Percentiles rank a stretch among this genome's conserved stretches.
These are phyloP conservation scores for Brachyrhaphis roseni DNA, from an alignment of 2,797 vertebrate genomes.

Conservation along the genomic window DNA sequence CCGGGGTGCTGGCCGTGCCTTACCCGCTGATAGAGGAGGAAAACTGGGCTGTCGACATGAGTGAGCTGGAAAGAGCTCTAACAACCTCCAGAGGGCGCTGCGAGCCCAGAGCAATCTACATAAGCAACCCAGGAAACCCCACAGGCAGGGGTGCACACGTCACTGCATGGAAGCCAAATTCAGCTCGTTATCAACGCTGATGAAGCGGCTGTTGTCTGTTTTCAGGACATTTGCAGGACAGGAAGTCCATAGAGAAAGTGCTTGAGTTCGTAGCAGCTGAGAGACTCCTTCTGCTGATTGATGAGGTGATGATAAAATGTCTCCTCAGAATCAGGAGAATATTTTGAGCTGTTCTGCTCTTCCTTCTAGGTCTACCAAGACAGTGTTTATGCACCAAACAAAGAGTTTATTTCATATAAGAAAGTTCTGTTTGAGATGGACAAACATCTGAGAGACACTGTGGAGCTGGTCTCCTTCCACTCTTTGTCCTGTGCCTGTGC, in stretches of 20 bases:
- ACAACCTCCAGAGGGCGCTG: constrained; percentile 43
- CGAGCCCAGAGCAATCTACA: constrained; percentile 71
- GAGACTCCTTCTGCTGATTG: constrained; percentile 84
- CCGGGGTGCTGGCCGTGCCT: constrained; percentile 44
- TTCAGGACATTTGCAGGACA: constrained; percentile 87
- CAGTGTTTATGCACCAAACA: constrained; percentile 77
- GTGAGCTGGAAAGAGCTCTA: constrained; percentile 58
- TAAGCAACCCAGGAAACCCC: constrained; percentile 79
- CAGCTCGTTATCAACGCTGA: neutral
- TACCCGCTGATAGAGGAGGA: constrained; percentile 70
- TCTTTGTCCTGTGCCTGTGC: constrained; percentile 82
- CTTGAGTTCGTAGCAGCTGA: constrained; percentile 86
- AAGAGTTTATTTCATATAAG: constrained; percentile 86
- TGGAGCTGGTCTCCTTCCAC: constrained; percentile 86
- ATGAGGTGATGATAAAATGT: constrained; percentile 79
- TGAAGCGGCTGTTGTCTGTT: constrained; percentile 6
- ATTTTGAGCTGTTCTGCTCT: neutral
- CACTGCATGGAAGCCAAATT: neutral
- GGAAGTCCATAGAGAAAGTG: constrained; percentile 83
- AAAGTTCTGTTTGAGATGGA: constrained; percentile 87
- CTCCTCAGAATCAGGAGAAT: neutral
- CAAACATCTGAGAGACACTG: constrained; percentile 55
- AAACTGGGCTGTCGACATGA: constrained; percentile 68
- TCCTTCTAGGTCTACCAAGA: constrained; percentile 84
- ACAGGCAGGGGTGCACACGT: constrained; percentile 64